phyloP scores from a whole-genome alignment of 2,888 invertebrate species.

The Andricus curvator region DNA sequence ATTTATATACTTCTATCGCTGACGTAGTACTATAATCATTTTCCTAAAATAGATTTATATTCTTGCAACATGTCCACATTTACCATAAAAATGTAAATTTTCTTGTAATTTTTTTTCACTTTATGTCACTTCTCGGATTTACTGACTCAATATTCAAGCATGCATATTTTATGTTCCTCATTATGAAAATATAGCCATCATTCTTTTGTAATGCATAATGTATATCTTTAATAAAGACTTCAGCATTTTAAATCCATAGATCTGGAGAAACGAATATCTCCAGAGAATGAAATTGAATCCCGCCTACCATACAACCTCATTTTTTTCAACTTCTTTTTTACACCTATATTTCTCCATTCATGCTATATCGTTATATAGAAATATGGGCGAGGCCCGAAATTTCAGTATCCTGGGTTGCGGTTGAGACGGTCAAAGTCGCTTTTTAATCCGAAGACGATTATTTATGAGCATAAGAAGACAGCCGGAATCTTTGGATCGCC shows the following conservation, averaged over 20 bases:
- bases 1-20: not conserved
- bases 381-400: slow-evolving; percentile 22
- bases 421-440: slow-evolving; percentile 44
- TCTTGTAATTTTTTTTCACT: not conserved
- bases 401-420: slow-evolving; percentile 40
- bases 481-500: slow-evolving; percentile 51
- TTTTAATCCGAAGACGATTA: slow-evolving; percentile 72
- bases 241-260: slow-evolving; percentile 15
- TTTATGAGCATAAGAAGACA: slow-evolving; percentile 72
- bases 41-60: not conserved
- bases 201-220: slow-evolving; percentile 15
- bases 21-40: not conserved
- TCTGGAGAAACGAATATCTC: slow-evolving; percentile 18
- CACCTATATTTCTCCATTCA: slow-evolving; percentile 25
- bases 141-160: slow-evolving; percentile 3
- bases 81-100: slow-evolving; percentile 4
- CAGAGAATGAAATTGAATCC: slow-evolving; percentile 23
- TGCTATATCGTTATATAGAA: slow-evolving; percentile 31
- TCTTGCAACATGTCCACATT: not conserved
- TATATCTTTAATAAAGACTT: slow-evolving; percentile 2
- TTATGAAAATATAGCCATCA: slow-evolving; percentile 27
- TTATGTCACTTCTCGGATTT: slow-evolving; percentile 8
- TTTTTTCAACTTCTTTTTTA: slow-evolving; percentile 21
- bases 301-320: slow-evolving; percentile 25
- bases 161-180: slow-evolving; percentile 15